phyloP scores from a whole-genome alignment of 2,113 vertebrate genomes.

The Charadrius vociferus region DNA sequence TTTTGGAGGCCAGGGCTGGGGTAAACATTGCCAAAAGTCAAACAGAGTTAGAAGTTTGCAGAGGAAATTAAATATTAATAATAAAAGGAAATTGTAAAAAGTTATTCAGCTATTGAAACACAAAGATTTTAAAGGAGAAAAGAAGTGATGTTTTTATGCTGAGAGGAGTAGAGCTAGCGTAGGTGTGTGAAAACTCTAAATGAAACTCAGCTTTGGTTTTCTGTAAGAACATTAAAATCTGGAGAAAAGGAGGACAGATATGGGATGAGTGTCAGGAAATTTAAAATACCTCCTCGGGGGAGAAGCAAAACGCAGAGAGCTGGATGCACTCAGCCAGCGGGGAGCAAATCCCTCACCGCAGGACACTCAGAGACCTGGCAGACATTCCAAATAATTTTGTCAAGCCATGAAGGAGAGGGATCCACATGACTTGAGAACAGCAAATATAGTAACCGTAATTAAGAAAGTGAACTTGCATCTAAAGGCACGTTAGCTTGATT shows the following conservation, averaged over 20 bases:
- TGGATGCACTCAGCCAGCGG: neutral
- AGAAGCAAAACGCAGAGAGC: neutral
- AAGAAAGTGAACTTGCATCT: neutral
- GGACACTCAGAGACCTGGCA: neutral
- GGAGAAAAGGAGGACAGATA: neutral
- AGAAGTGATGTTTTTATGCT: neutral
- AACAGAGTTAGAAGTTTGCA: neutral
- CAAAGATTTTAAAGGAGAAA: neutral
- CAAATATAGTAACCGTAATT: neutral
- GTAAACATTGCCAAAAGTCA: constrained; percentile 28
- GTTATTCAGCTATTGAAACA: neutral
- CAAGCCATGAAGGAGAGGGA: neutral
- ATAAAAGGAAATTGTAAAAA: neutral
- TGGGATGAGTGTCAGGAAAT: neutral
- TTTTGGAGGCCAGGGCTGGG: neutral
- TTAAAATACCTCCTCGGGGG: neutral
- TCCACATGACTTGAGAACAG: neutral
- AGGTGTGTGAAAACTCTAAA: neutral
- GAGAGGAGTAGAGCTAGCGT: neutral
- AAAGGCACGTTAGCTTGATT: neutral
- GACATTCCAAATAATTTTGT: neutral
- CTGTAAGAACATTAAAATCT: neutral
- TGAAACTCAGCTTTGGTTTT: neutral
- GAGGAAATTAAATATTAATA: constrained; percentile 55
- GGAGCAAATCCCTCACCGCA: neutral